Evolutionary conservation across 2,113 vertebrate species (phyloP).

Genomic region (Platysternon megacephalum): DNA sequence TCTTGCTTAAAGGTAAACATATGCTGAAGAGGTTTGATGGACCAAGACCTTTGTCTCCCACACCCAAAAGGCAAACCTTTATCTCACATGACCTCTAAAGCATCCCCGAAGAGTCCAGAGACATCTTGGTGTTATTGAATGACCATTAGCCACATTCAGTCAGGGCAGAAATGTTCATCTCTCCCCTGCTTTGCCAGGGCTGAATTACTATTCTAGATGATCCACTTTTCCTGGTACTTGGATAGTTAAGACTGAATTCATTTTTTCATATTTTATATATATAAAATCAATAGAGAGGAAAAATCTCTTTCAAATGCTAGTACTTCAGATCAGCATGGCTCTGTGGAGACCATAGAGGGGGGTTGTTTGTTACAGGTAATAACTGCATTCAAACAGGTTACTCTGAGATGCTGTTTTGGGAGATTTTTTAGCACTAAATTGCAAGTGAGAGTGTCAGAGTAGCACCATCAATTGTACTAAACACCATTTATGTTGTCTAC

Average conservation of each 20-base stretch:
- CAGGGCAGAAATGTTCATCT: not conserved
- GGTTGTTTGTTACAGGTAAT: not conserved
- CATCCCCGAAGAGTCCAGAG: not conserved
- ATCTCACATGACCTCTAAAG: not conserved
- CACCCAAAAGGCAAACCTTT: not conserved
- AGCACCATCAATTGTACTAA: not conserved
- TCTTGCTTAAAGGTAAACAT: not conserved
- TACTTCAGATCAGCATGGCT: not conserved
- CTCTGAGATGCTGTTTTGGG: not conserved
- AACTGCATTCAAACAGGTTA: not conserved
- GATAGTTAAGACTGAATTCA: not conserved
- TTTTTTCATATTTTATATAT: too few species aligned
- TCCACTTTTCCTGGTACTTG: not conserved
- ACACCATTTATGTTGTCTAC: not conserved
- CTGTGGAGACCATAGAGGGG: too few species aligned
- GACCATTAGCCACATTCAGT: not conserved
- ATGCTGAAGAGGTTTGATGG: not conserved
- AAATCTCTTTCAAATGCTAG: fast-evolving
- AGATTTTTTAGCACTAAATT: not conserved
- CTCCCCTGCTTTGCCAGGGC: not conserved
- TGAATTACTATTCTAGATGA: not conserved
- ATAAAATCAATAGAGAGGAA: too few species aligned
- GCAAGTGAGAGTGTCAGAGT: not conserved
- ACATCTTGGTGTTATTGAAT: not conserved
- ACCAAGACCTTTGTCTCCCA: not conserved